Percentiles rank a stretch among this genome's conserved stretches.
These are phyloP conservation scores for Sorex araneus DNA, from an alignment of 2,113 vertebrate genomes.

Conservation along the genomic window DNA sequence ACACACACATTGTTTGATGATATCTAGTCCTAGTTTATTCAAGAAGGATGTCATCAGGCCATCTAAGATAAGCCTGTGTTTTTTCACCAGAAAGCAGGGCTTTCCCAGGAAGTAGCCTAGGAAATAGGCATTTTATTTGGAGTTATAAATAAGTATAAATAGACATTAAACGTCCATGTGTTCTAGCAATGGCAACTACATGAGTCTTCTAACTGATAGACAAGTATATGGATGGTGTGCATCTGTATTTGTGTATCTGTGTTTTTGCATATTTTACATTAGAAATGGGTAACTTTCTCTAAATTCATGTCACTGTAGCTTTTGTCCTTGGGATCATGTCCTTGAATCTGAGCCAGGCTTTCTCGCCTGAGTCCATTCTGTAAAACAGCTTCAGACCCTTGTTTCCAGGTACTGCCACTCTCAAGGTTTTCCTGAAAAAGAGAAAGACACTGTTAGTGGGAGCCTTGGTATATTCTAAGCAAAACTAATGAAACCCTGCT, in stretches of 20 bases:
- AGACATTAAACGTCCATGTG: not conserved
- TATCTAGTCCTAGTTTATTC: slow-evolving; percentile 17
- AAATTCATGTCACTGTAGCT: slow-evolving; percentile 84
- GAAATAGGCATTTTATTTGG: not conserved
- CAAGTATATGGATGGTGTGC: not conserved
- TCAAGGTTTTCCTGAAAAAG: slow-evolving; percentile 83
- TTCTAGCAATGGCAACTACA: not conserved
- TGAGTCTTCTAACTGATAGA: not conserved
- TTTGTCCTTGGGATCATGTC: slow-evolving; percentile 85
- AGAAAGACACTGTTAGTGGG: not conserved
- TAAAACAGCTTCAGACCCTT: slow-evolving; percentile 65
- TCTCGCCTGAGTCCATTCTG: slow-evolving; percentile 77
- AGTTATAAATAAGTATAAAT: slow-evolving; percentile 80
- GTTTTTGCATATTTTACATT: not conserved
- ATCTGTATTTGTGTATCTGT: not conserved
- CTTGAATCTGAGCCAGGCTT: slow-evolving; percentile 64
- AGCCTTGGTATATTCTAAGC: not conserved
- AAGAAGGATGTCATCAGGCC: not conserved
- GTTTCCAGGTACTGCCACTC: slow-evolving; percentile 72
- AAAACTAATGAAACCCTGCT: not conserved
- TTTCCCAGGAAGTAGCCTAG: slow-evolving; percentile 41
- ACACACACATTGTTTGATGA: not conserved
- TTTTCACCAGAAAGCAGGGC: not conserved
- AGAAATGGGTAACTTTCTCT: slow-evolving; percentile 86
- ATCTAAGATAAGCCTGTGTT: not conserved